phyloP scores from a whole-genome alignment of 1,140 invertebrate species.

The Ericerus pela region DNA sequence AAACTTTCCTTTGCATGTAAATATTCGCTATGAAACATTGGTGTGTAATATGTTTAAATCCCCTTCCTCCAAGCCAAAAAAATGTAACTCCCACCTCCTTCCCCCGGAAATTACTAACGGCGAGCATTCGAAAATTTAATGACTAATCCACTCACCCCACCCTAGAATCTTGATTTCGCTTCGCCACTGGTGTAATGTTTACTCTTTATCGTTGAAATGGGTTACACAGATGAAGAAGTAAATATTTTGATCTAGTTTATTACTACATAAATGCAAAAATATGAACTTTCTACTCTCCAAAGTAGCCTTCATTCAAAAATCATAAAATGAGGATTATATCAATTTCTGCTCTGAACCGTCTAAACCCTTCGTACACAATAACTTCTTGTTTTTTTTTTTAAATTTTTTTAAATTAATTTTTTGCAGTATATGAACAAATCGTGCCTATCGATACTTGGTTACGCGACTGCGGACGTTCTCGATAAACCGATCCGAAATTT shows the following conservation, averaged over 20 bases:
- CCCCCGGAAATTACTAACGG: no score
- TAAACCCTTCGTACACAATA: not conserved
- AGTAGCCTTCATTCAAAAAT: not conserved
- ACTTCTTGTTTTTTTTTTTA: not conserved
- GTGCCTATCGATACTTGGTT: slow-evolving; percentile 58
- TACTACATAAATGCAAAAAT: slow-evolving; percentile 2
- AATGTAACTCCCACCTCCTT: no score
- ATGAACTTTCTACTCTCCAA: not conserved
- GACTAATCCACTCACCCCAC: no score
- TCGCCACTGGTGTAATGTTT: no score
- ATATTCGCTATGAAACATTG: no score
- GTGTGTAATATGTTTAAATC: no score
- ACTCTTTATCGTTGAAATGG: no score
- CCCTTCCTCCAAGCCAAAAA: no score
- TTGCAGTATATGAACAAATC: slow-evolving; percentile 65
- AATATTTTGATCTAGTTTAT: not conserved
- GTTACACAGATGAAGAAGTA: not conserved
- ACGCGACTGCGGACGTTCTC: slow-evolving; percentile 54
- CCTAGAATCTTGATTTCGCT: no score
- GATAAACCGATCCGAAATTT: slow-evolving; percentile 47
- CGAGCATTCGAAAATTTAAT: no score
- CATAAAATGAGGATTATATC: not conserved
- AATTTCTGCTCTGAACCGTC: not conserved
- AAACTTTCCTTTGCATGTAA: no score
- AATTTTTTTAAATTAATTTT: slow-evolving; percentile 8